phyloP scores from a whole-genome alignment of 2,797 vertebrate genomes.

The Hirundo rustica region DNA sequence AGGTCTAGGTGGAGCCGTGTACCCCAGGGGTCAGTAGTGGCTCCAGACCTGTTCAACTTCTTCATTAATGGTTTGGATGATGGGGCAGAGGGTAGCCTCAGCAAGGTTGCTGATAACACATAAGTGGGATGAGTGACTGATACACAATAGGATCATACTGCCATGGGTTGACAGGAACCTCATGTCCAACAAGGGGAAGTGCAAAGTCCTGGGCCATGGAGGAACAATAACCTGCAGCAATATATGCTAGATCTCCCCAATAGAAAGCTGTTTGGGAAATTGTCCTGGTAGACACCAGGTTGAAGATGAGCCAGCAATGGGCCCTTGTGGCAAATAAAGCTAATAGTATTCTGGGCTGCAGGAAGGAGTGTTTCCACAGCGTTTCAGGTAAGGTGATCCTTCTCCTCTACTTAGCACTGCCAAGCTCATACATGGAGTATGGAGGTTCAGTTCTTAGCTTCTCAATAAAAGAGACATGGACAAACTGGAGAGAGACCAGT shows the following conservation, averaged over 20 bases:
- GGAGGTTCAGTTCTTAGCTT: background rate
- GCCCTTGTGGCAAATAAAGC: background rate
- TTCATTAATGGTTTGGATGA: background rate
- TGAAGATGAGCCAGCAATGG: background rate
- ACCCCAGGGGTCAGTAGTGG: background rate
- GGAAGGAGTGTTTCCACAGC: background rate
- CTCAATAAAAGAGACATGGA: background rate
- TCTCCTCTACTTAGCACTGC: background rate
- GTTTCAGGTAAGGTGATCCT: background rate
- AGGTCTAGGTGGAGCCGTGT: background rate
- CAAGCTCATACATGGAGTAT: background rate
- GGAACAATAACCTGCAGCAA: background rate
- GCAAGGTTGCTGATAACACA: fast-evolving
- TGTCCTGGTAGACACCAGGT: no score
- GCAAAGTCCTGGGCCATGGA: background rate
- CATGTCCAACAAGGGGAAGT: background rate
- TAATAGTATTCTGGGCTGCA: background rate
- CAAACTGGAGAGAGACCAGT: background rate
- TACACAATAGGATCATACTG: background rate
- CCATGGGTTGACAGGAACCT: background rate
- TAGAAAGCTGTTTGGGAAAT: background rate
- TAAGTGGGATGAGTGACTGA: background rate
- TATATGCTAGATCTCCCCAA: background rate
- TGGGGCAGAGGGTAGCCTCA: background rate
- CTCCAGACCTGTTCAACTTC: background rate